Evolutionary conservation across 1,140 invertebrate species (phyloP).

Genomic region (Dreissena polymorpha): DNA sequence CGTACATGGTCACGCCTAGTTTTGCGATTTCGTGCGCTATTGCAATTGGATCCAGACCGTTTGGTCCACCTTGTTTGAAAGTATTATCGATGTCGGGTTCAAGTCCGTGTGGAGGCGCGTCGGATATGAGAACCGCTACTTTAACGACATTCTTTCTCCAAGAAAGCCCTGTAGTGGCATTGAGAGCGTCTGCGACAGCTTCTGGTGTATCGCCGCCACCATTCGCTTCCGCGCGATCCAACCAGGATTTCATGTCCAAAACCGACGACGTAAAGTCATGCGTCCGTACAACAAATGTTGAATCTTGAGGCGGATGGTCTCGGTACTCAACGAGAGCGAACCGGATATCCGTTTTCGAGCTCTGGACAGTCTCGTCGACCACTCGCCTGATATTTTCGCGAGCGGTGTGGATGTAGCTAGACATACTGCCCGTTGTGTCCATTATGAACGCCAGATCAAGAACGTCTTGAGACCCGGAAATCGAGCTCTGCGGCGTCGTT

Average conservation of each 20-base stretch:
- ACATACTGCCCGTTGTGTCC: too few species aligned
- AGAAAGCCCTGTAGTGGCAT: slow-evolving; percentile 59
- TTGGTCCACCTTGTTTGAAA: slow-evolving; percentile 63
- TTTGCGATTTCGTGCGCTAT: slow-evolving; percentile 57
- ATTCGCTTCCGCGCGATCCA: slow-evolving; percentile 55
- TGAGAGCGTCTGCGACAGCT: slow-evolving; percentile 66
- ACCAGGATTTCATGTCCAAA: slow-evolving; percentile 63
- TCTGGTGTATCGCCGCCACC: slow-evolving; percentile 70
- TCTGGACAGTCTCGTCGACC: slow-evolving; percentile 66
- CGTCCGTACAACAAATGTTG: slow-evolving; percentile 57
- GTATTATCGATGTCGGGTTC: not conserved
- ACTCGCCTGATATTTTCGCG: too few species aligned
- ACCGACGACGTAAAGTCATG: slow-evolving; percentile 66
- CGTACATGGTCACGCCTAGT: slow-evolving; percentile 64
- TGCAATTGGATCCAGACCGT: slow-evolving; percentile 65
- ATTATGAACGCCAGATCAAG: too few species aligned
- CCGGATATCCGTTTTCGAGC: slow-evolving; percentile 58
- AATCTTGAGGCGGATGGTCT: slow-evolving; percentile 65
- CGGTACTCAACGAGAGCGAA: slow-evolving; percentile 69
- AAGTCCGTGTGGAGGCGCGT: slow-evolving; percentile 69
- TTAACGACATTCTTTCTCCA: slow-evolving; percentile 66
- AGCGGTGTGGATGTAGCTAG: too few species aligned
- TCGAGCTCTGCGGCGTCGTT: too few species aligned
- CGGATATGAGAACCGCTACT: slow-evolving; percentile 65
- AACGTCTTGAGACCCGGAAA: slow-evolving; percentile 63